A percentile compares a stretch with the other conserved stretches of the same genome.
Evolutionary conservation across 2,797 vertebrate species (phyloP).

Genomic region (Rachycentron canadum): DNA sequence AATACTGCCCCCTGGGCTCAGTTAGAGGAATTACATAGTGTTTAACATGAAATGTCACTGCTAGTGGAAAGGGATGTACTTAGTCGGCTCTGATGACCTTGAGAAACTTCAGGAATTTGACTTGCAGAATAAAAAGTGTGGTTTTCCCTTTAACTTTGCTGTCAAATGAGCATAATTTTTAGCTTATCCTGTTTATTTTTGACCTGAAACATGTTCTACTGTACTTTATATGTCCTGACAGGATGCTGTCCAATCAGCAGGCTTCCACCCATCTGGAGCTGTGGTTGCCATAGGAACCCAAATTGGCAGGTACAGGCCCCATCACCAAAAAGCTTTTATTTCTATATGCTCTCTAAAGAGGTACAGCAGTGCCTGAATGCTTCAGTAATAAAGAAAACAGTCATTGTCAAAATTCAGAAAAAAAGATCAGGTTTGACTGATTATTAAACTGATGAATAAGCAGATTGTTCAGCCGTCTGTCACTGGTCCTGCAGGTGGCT

Average conservation of each 20-base stretch:
- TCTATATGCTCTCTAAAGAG: background rate
- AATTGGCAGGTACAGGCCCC: slow-evolving; percentile 89
- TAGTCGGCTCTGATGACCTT: background rate
- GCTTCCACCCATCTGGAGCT: slow-evolving; percentile 95
- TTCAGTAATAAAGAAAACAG: background rate
- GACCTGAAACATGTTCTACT: background rate
- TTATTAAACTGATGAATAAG: background rate
- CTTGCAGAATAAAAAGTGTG: background rate
- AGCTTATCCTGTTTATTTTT: background rate
- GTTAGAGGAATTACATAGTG: slow-evolving; percentile 20
- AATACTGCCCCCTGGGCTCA: slow-evolving; percentile 65
- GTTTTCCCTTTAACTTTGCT: background rate
- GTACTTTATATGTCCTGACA: slow-evolving; percentile 66
- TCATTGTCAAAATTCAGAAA: background rate
- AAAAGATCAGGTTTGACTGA: background rate
- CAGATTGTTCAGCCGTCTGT: slow-evolving; percentile 23
- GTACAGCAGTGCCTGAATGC: background rate
- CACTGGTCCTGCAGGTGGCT: slow-evolving; percentile 91
- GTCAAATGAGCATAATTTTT: background rate
- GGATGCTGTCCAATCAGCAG: slow-evolving; percentile 96
- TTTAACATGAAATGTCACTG: background rate
- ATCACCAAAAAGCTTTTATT: slow-evolving; percentile 1
- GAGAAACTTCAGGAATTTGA: background rate
- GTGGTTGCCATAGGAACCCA: slow-evolving; percentile 96
- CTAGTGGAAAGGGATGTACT: too few relatives aligned